Evolutionary conservation across 2,797 vertebrate genomes (phyloP).

Genomic region (Kryptopterus vitreolus): DNA sequence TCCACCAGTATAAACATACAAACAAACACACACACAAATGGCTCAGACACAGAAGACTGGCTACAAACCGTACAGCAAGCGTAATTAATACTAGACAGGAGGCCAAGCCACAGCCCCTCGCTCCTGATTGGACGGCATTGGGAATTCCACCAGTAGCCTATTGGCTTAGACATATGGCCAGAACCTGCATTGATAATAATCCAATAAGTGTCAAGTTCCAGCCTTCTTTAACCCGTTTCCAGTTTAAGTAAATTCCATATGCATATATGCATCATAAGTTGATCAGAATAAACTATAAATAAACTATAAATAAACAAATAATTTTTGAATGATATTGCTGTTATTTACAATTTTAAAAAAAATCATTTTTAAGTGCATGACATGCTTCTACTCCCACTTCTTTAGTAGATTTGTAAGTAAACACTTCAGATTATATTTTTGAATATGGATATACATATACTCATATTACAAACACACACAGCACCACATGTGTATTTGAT

Average conservation of each 20-base stretch:
- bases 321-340: too few relatives aligned
- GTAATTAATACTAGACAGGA: conserved; percentile 57
- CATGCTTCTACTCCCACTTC: too few relatives aligned
- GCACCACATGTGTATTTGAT: neutral
- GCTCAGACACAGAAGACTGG: conserved; percentile 36
- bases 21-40: neutral
- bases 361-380: too few relatives aligned
- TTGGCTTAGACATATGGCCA: conserved; percentile 60
- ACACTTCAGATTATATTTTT: too few relatives aligned
- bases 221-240: conserved; percentile 22
- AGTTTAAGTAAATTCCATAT: neutral
- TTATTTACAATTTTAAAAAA: too few relatives aligned
- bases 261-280: neutral
- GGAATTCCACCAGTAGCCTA: conserved; percentile 41
- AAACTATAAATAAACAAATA: too few relatives aligned
- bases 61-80: conserved; percentile 30
- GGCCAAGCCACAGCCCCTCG: conserved; percentile 39
- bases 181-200: conserved; percentile 55
- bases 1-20: conserved; percentile 1
- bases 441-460: too few relatives aligned
- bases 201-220: conserved; percentile 49
- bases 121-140: conserved; percentile 60
- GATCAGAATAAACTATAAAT: too few relatives aligned
- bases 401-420: too few relatives aligned
- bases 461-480: neutral